phyloP scores from a whole-genome alignment of 2,113 vertebrate genomes.

The Notiomystis cincta region DNA sequence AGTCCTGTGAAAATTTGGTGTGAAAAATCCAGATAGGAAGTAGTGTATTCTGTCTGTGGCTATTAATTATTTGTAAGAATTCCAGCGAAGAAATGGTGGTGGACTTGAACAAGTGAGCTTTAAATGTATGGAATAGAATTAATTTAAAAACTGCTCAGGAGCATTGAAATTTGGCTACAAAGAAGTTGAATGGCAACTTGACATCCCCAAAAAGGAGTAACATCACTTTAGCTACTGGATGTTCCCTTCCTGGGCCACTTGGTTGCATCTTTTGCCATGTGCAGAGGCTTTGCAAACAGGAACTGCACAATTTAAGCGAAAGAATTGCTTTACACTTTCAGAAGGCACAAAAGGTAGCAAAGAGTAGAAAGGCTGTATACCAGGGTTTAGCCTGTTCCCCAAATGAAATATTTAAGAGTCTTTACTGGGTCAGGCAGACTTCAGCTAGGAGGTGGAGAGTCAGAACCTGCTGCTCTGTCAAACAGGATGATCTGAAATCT shows the following conservation, averaged over 20 bases:
- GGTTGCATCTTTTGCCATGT: background rate
- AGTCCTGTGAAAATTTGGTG: background rate
- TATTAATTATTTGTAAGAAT: background rate
- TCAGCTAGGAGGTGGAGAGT: background rate
- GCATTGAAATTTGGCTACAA: background rate
- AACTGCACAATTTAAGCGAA: background rate
- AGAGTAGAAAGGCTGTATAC: background rate
- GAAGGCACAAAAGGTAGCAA: background rate
- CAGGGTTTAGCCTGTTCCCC: fast-evolving
- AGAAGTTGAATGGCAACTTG: background rate
- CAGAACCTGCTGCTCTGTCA: background rate
- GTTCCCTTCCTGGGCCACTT: background rate
- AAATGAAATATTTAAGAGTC: background rate
- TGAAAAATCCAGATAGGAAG: background rate
- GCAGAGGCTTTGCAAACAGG: background rate
- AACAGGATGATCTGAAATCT: background rate
- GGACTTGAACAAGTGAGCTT: background rate
- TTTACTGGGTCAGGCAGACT: background rate
- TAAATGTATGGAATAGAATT: background rate
- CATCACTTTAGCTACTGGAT: background rate
- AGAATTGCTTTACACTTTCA: background rate
- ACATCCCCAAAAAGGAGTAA: background rate
- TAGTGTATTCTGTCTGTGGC: background rate
- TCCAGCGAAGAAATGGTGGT: background rate
- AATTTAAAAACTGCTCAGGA: background rate